A percentile compares a stretch with the other conserved stretches of the same genome.
phyloP scores from a whole-genome alignment of 1,140 invertebrate species.

The Macrostomum lignano region DNA sequence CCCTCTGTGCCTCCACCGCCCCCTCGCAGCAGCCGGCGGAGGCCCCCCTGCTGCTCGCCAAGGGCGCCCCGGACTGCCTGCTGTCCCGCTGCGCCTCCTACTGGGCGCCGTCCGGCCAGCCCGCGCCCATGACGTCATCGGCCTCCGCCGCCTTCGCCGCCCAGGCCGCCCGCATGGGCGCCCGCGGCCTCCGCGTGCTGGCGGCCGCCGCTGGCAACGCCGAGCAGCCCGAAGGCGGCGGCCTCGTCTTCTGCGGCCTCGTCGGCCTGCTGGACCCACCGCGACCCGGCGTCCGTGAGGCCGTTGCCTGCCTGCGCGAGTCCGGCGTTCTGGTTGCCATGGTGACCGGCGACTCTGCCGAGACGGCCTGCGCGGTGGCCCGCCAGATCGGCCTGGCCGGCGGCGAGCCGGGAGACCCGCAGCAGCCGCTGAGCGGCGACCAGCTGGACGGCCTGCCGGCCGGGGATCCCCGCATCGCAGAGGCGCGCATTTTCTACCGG shows the following conservation, averaged over 20 bases:
- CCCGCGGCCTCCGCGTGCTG: slow-evolving; percentile 38
- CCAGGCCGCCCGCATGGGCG: slow-evolving; percentile 28
- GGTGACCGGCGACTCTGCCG: slow-evolving; percentile 79
- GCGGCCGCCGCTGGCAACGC: slow-evolving; percentile 53
- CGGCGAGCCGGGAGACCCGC: too few species aligned
- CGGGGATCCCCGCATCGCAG: slow-evolving; percentile 45
- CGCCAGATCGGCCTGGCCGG: too few species aligned
- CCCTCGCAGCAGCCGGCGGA: too few species aligned
- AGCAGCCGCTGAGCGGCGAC: slow-evolving; percentile 47
- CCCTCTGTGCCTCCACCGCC: too few species aligned
- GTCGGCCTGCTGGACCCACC: slow-evolving; percentile 90
- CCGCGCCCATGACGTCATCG: slow-evolving; percentile 43
- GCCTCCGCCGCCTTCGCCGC: slow-evolving; percentile 49
- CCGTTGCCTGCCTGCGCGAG: slow-evolving; percentile 48
- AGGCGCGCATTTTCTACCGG: slow-evolving; percentile 69
- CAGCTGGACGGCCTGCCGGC: slow-evolving; percentile 63
- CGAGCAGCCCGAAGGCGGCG: too few species aligned
- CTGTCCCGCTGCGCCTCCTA: slow-evolving; percentile 58
- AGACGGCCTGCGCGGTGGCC: slow-evolving; percentile 76
- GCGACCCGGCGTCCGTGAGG: slow-evolving; percentile 48
- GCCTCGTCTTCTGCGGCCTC: slow-evolving; percentile 57
- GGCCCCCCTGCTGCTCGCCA: too few species aligned
- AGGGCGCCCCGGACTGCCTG: slow-evolving; percentile 69
- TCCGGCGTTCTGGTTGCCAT: slow-evolving; percentile 75
- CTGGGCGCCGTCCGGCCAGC: slow-evolving; percentile 37